Evolutionary conservation across 2,797 vertebrate species (phyloP), one percentile per base, ranked within the genome.

Genomic region (Dryobates pubescens): DNA sequence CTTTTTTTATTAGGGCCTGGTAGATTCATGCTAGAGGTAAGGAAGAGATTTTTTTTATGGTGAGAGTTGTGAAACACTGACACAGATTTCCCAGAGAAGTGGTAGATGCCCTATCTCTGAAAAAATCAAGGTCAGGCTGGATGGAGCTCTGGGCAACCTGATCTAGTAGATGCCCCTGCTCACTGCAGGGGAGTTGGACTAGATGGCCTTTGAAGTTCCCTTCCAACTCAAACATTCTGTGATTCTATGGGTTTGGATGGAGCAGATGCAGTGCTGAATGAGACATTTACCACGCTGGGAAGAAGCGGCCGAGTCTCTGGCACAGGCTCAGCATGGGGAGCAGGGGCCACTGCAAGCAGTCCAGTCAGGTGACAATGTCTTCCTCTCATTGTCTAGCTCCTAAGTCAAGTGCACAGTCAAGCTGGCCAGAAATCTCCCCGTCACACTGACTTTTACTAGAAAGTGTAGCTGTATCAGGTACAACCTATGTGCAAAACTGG

Each of bases 341-440:
- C 47, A 85, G 43, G 58, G n/a, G 30, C 51, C 2, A 5, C 58
- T 3, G 0, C 4, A 0, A 41, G 17, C 51, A 63, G 41, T 41
- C 57, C 47, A 20, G 43, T 16, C n/a, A 9, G 67, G 71, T 59
- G 70, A 57, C 34, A 65, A 10, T 14, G 61, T 3, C 1, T 43
- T 64, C 53, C 18, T 80, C 84, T 69, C 51, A 23, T 26, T 26
- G 3, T 19, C 43, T 47, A 19, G 54, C 17, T 86, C 32, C 32
- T 34, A 56, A 43, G 20, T 16, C 29, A 53, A 64, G 45, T 14
- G 22, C 43, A 20, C 38, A 10, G 32, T 23, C 49, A 54, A n/a
- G 22, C 24, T 88, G 58, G 19, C 17, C 59, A 85, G 47, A 74
- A 69, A 82, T 69, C 30, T 51, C 32, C 54, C 13, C 4, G 0